Base-by-base conservation (phyloP, 92 coral and sea anemone genomes). In the Zoanthus solanderi region DNA sequence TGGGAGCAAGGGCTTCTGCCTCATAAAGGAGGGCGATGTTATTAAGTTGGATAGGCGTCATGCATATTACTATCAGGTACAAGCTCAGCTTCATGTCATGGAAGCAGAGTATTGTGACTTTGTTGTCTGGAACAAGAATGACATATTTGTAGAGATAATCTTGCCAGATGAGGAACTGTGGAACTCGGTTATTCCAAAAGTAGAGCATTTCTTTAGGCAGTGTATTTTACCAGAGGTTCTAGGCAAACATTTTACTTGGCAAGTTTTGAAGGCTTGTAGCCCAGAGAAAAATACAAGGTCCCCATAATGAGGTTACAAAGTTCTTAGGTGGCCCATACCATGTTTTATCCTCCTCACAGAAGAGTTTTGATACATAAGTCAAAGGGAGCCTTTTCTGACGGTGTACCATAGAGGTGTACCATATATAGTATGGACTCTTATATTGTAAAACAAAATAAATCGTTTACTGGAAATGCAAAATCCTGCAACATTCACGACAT, bases 41-140 rank as follows among this genome's bases (percentile, higher is more conserved):
- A 58, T 58, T 58, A 58, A 58, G 66, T 14, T 58, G 66, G 66
- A 58, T 58, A 58, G 66, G 66, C 66, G 28, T 58, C 66, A 14
- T 58, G 66, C 66, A 58, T 42, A 84, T 29, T 73, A 77, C 89
- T 65, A 66, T 56, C 29, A 84, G 90, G 29, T 84, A 45, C 68
- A 88, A 61, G 77, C 86, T 11, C 90, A 87, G 29, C 28, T 87
- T 17, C 86, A 87, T 75, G 78, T 87, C 32, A 15, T 78, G 60
- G 90, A 78, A 42, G 60, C 69, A 9, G 90, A 87, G 14, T 87
- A 78, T 78, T 87, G 90, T 78, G 90, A 87, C 52, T 87, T 87
- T 11, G 69, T 87, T n/a, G 90, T 87, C 17, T 87, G 90, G 90
- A 87, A 87, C 54, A 69, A 87, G 74, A 87, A 87, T 66, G 83